Conservation (phyloP, 2,888 invertebrate species). For the Pteria penguin region DNA sequence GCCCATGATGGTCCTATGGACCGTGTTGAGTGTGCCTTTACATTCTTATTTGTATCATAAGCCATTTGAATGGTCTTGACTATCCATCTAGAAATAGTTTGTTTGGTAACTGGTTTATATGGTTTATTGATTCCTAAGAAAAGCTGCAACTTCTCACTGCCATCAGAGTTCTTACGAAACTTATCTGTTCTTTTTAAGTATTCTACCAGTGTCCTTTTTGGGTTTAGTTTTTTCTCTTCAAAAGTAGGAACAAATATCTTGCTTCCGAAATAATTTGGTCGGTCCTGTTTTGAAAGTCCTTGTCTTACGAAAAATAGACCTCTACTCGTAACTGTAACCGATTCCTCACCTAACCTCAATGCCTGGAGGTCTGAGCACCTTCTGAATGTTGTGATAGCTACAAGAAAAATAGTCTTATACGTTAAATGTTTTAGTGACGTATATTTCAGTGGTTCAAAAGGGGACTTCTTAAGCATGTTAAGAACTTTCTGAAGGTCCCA, state of each 20-base stretch:
- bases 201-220: too few species aligned
- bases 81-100: slow-evolving; percentile 46
- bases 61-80: slow-evolving; percentile 6
- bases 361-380: background rate
- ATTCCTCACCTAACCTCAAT: background rate
- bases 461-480: background rate
- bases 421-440: too few species aligned
- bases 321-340: background rate
- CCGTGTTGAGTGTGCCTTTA: slow-evolving; percentile 10
- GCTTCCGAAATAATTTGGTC: background rate
- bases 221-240: too few species aligned
- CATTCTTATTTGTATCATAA: slow-evolving; percentile 6
- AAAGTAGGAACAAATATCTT: slow-evolving; percentile 14
- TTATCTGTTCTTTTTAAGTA: slow-evolving; percentile 25
- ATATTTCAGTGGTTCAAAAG: slow-evolving; percentile 13
- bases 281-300: slow-evolving; percentile 7
- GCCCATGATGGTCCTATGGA: slow-evolving; percentile 14
- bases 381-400: slow-evolving; percentile 9
- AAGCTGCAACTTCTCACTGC: background rate
- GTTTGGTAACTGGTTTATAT: slow-evolving; percentile 3
- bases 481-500: slow-evolving; percentile 21
- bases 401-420: too few species aligned
- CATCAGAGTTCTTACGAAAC: background rate
- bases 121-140: background rate
- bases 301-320: slow-evolving; percentile 4